Evolutionary conservation across 2,797 vertebrate genomes (phyloP).

Genomic region (Brotogeris chrysoptera): DNA sequence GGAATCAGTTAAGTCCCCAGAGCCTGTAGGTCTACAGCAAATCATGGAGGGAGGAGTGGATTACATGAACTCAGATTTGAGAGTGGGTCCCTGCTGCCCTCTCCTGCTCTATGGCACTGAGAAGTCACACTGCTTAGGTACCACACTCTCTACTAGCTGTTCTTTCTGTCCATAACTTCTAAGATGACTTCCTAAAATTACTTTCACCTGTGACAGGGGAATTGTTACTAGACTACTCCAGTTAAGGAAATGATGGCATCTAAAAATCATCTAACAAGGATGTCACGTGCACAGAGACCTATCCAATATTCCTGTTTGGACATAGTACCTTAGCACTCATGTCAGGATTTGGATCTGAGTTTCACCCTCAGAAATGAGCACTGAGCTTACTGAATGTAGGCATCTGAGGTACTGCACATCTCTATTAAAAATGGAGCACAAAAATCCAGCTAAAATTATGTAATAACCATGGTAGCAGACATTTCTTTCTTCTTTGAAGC

Average conservation of each 20-base stretch:
- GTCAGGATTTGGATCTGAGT: background rate
- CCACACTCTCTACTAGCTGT: background rate
- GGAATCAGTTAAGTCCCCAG: background rate
- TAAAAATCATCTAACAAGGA: background rate
- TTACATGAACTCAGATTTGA: background rate
- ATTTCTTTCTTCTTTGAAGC: constrained; percentile 27
- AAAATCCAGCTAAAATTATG: constrained; percentile 16
- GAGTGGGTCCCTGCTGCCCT: background rate
- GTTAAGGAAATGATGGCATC: background rate
- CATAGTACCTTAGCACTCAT: background rate
- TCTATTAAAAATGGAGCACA: constrained; percentile 12
- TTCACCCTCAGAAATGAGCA: background rate
- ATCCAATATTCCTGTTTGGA: background rate
- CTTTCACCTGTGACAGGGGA: background rate
- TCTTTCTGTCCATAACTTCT: background rate
- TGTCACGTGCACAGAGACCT: background rate
- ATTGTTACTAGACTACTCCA: background rate
- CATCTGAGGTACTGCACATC: background rate
- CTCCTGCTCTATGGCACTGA: background rate
- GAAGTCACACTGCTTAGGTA: background rate
- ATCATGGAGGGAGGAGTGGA: background rate
- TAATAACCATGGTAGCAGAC: background rate
- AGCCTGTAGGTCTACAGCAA: background rate
- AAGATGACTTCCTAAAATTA: background rate
- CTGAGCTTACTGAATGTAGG: background rate